Base-by-base conservation (phyloP, 2,888 invertebrate genomes). In the Agrilus mali region DNA sequence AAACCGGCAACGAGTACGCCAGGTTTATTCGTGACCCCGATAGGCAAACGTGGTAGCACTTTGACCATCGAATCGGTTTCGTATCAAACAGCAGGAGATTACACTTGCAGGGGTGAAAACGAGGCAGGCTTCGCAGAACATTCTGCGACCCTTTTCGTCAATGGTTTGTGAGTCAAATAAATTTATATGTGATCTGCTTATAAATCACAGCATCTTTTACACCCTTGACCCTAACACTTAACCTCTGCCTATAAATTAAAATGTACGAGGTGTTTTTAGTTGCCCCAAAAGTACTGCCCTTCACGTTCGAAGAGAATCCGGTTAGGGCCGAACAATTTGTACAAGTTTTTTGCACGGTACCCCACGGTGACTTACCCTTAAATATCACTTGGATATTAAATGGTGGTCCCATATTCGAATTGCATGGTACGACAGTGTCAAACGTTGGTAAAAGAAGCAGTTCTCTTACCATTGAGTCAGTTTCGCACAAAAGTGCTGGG, bases 51-150 rank as follows among this genome's bases (percentile, higher is more conserved):
- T 49, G 70, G 72, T 38, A 70, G 70, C 50, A 66, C 69, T 40
- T 68, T 85, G 56, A 80, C 77, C 58, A 82, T 85, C 56, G 77
- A 79, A 53, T 74, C 80, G 7, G 78, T 82, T 44, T 70, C 74
- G 55, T 78, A 78, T 51, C 74, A 74, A 56, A 82, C 85, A 65
- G 77, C 77, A 46, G 86, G 85, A 47, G 81, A 82, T 63, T 86
- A 85, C 66, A 80, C 82, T 51, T 86, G 86, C 63, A 69, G 75
- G 52, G 84, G 82, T 44, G 75, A 77, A 66, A 87, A 86, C 67
- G 72, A 72, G 53, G 86, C 83, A 45, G 87, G 85, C 55, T 67
- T 68, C 49, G 74, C 76, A 53, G 76, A 75, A 54, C 77, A 80
- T 60, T 76, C 80, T 44, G 78, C 84, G 49, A 73, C 74, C 59